Base-by-base conservation (phyloP, 2,888 invertebrate genomes). In the Coecobrya sp. region DNA sequence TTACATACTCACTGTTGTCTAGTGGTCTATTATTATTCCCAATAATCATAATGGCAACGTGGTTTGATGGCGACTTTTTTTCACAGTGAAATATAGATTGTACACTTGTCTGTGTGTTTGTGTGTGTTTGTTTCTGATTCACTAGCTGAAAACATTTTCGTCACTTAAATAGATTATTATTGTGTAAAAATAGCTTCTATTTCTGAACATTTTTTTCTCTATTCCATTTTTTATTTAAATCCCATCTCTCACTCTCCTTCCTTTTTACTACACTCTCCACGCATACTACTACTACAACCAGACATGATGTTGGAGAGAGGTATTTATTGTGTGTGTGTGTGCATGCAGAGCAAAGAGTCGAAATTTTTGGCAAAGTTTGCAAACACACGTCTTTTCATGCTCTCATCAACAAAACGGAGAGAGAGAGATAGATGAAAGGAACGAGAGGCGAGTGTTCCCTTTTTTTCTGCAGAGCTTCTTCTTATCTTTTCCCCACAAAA, bases 291-390 rank as follows among this genome's bases (percentile, higher is more conserved):
- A 36, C 36, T 7, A 36, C 36, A 36, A 22, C 13, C 5, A 25
- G 19, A 19, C 22, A 62, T 7, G 30, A 13, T 13, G 30, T 11
- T 16, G 10, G 16, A 2, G 16, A 7, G 27, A 7, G n/a, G 16
- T 27, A 19, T 73, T 3, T 42, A 19, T 73, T 7, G n/a, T 76
- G 42, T 76, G 42, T 49, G 42, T 22, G 70, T 70, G n/a, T n/a
- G 36, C n/a, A 16, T 49, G 27, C 25, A 36, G 62, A 62, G 25
- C 62, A 42, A 19, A 62, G 27, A 73, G 49, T 85, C 25, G 30
- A 49, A 22, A 65, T 89, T 90, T 85, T 90, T 84, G 89, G 84
- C 84, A 90, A 84, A 90, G 84, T 90, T 90, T 90, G 89, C 89
- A 90, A 90, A 90, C 89, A 90, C 82, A 89, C 89, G 84, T 89